A percentile compares a stretch with the other conserved stretches of the same genome.
phyloP scores from a whole-genome alignment of 2,797 vertebrate species.

The Xenentodon cancila region DNA sequence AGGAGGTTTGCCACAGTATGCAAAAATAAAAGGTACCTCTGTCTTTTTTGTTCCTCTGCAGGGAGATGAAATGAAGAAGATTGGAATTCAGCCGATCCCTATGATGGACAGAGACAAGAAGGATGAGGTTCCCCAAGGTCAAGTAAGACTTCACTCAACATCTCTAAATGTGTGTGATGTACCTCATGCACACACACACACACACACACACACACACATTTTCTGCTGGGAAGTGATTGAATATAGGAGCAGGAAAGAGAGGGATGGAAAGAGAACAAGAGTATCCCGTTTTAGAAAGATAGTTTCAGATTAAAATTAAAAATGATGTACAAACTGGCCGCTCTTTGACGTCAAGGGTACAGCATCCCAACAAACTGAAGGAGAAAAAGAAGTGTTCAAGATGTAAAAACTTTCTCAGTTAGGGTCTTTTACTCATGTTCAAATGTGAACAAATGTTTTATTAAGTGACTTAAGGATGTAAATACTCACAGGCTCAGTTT shows the following conservation, averaged over 20 bases:
- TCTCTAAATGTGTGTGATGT: not conserved
- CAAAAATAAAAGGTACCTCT: conserved; percentile 18
- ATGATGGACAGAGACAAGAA: conserved; percentile 99
- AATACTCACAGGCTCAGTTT: too few relatives aligned
- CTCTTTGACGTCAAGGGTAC: not conserved
- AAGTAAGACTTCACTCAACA: conserved; percentile 81
- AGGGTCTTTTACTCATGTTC: too few relatives aligned
- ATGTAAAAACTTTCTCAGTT: too few relatives aligned
- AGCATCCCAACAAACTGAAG: too few relatives aligned
- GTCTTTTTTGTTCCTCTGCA: conserved; percentile 56
- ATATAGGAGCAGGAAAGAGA: not conserved
- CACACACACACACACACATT: conserved; percentile 1
- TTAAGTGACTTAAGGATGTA: not conserved
- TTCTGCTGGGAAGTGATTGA: conserved; percentile 3
- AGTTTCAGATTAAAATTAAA: not conserved
- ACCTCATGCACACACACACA: not conserved
- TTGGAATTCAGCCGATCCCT: conserved; percentile 94
- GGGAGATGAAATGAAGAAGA: conserved; percentile 99
- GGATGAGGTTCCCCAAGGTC: conserved; percentile 95
- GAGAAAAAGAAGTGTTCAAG: too few relatives aligned
- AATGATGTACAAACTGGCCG: not conserved
- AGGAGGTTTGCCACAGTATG: conserved; percentile 20
- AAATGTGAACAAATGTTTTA: not conserved
- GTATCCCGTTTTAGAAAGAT: not conserved
- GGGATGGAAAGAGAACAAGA: not conserved